These are phyloP conservation scores for Acipenser transmontanus DNA, from an alignment of 2,797 vertebrate genomes.

Conservation along the genomic window DNA sequence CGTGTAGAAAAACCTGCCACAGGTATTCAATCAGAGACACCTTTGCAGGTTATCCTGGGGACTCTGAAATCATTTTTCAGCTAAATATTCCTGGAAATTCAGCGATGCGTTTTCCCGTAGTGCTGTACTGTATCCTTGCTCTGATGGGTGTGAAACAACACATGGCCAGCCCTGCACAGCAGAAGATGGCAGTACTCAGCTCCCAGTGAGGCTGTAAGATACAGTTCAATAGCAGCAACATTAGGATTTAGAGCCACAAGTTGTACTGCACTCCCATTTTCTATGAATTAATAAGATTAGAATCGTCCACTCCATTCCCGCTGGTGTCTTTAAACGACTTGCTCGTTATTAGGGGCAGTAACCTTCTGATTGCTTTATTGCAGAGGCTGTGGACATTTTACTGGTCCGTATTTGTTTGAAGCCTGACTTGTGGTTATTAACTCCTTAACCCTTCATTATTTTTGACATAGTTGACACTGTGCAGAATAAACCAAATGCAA, in stretches of 20 bases:
- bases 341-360: conserved; percentile 5
- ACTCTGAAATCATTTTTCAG: neutral
- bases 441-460: too few relatives aligned
- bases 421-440: too few relatives aligned
- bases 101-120: too few relatives aligned
- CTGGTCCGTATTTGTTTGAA: too few relatives aligned
- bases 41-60: too few relatives aligned
- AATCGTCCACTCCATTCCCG: conserved; percentile 8
- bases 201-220: neutral
- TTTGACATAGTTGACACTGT: too few relatives aligned
- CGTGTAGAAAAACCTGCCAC: too few relatives aligned
- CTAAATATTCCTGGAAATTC: too few relatives aligned
- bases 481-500: too few relatives aligned
- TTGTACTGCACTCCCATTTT: conserved; percentile 15
- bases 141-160: neutral
- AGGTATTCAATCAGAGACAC: too few relatives aligned
- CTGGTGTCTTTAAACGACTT: conserved; percentile 31
- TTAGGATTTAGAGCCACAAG: conserved; percentile 27
- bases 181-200: neutral
- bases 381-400: too few relatives aligned
- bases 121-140: neutral
- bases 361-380: too few relatives aligned
- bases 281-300: conserved; percentile 28
- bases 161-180: neutral
- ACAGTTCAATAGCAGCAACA: neutral